Evolutionary conservation across 2,113 vertebrate genomes (phyloP), one percentile per base, ranked within the genome.

Genomic region (Origma solitaria): DNA sequence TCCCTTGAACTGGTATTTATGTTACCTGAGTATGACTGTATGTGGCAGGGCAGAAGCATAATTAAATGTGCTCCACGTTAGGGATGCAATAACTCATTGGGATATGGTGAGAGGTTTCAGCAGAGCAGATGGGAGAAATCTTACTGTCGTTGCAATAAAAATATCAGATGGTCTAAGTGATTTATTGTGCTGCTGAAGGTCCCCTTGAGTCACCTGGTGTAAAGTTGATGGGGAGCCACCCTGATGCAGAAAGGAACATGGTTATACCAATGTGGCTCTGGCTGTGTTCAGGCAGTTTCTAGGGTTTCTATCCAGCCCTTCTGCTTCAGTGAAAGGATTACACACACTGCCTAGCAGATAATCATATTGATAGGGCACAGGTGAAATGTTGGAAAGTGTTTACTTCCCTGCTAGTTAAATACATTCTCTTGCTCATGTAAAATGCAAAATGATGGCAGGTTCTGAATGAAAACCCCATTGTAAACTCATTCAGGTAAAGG

Each of bases 191-290:
- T 79, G 60, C 56, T 49, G 22, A 50, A 70, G n/a, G 65, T 35
- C 49, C 19, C 28, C 9, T 9, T 15, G 20, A 16, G 30, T 72
- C n/a, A 47, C 75, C 15, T 56, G 15, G 6, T 11, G 4, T 44
- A 47, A 56, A 64, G 23, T 27, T 86, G 40, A 11, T 6, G 10
- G 9, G 30, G 51, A 56, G 31, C 49, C 77, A 20, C 40, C 15
- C 30, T 0, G 0, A 25, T 60, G 7, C 31, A 31, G 61, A 38
- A 24, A 19, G 35, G 27, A 66, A 3, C 4, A 0, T 18, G 31
- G 38, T 88, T 69, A 50, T 58, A 47, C 13, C n/a, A 10, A 11
- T 8, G 53, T 23, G 11, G 19, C 33, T 76, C 16, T 87, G 40
- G 23, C 35, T 88, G 28, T 57, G 35, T 33, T 87, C 6, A 3